These are phyloP conservation scores for Chymomyza costata DNA, from an alignment of 1,140 invertebrate genomes.

Conservation along the genomic window DNA sequence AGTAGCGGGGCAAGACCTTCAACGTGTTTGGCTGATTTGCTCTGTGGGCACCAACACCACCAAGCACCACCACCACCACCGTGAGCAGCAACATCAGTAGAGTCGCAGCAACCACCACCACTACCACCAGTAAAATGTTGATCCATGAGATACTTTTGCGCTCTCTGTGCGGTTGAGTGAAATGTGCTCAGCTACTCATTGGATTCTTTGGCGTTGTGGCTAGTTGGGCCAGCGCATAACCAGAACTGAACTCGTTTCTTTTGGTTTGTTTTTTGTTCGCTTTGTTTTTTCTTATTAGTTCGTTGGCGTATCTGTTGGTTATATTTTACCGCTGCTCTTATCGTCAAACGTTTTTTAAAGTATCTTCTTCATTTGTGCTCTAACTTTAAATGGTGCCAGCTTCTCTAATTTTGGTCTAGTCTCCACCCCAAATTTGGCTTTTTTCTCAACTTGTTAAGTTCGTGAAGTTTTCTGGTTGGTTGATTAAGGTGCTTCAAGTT, in stretches of 20 bases:
- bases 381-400: conserved; percentile 37
- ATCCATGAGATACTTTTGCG: too few species aligned
- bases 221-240: conserved; percentile 33
- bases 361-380: conserved; percentile 28
- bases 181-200: too few species aligned
- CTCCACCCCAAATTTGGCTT: conserved; percentile 48
- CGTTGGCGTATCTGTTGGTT: conserved; percentile 55
- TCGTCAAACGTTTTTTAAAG: conserved; percentile 19
- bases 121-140: conserved; percentile 28
- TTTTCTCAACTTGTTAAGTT: conserved; percentile 1
- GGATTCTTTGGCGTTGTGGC: conserved; percentile 16
- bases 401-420: too few species aligned
- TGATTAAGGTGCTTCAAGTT: conserved; percentile 28
- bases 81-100: neutral
- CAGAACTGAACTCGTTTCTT: conserved; percentile 44
- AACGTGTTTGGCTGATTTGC: conserved; percentile 72
- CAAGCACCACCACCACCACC: conserved; percentile 11
- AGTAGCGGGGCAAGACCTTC: conserved; percentile 71
- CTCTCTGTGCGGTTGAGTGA: conserved; percentile 1
- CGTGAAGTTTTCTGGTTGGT: conserved; percentile 51
- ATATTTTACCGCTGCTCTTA: conserved; percentile 52
- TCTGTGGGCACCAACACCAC: conserved; percentile 14
- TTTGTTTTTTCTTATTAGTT: conserved; percentile 41
- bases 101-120: conserved; percentile 10
- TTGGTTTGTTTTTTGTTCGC: conserved; percentile 15